Percentiles rank a stretch among this genome's conserved stretches.
These are phyloP conservation scores for Aegithalos caudatus DNA, from an alignment of 2,113 vertebrate genomes.

Conservation along the genomic window DNA sequence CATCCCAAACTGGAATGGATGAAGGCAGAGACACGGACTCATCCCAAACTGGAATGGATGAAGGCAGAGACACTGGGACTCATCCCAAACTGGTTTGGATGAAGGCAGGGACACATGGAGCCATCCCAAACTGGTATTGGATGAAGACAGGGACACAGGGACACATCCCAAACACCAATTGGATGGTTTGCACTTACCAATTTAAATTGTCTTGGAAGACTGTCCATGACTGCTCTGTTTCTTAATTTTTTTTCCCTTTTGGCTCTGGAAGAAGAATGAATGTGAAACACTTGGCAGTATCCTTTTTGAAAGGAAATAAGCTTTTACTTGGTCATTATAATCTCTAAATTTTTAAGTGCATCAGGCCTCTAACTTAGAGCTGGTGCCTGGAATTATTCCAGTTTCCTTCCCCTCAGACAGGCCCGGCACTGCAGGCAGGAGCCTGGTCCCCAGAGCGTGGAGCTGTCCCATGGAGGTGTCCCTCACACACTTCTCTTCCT, in stretches of 20 bases:
- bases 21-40: not conserved
- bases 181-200: not conserved
- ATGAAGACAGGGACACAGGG: not conserved
- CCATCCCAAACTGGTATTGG: not conserved
- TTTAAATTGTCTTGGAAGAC: not conserved
- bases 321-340: not conserved
- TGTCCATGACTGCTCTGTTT: not conserved
- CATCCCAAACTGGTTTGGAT: not conserved
- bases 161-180: not conserved
- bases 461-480: not conserved
- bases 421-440: accelerated
- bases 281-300: not conserved
- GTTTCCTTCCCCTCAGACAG: not conserved
- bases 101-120: too few species aligned
- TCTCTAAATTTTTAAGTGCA: not conserved
- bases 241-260: not conserved
- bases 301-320: not conserved
- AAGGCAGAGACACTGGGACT: too few species aligned
- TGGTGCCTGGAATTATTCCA: not conserved
- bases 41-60: not conserved
- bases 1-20: not conserved
- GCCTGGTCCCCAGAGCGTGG: not conserved
- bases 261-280: not conserved
- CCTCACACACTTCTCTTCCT: not conserved
- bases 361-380: not conserved